Evolutionary conservation across 2,797 vertebrate genomes (phyloP).

Genomic region (Gambelia wislizenii): DNA sequence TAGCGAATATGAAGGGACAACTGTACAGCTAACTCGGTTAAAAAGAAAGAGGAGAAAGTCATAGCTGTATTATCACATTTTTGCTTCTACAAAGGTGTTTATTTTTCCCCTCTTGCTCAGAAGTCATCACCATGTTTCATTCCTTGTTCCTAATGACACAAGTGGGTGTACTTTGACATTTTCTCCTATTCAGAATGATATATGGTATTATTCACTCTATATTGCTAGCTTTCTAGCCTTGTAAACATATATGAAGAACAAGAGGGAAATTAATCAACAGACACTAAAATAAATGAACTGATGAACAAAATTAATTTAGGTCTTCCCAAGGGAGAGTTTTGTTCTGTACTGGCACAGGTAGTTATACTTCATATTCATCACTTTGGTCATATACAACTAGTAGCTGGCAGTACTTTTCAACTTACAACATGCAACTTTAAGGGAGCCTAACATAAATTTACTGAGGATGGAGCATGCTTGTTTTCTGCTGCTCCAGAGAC

Average conservation of each 20-base stretch:
- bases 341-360: not conserved
- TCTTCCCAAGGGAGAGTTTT: slow-evolving; percentile 19
- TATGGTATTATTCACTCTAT: not conserved
- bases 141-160: not conserved
- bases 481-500: no score
- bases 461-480: no score
- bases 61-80: not conserved
- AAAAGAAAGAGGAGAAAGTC: not conserved
- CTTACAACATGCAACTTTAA: slow-evolving; percentile 35
- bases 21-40: not conserved
- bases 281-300: slow-evolving; percentile 13
- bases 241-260: slow-evolving; percentile 24
- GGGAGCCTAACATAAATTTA: slow-evolving; percentile 22
- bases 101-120: not conserved
- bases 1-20: no score
- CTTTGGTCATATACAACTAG: not conserved
- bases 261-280: not conserved
- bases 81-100: slow-evolving; percentile 25
- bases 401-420: not conserved
- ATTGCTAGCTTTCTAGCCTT: not conserved
- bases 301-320: slow-evolving; percentile 34
- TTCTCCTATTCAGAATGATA: slow-evolving; percentile 18
- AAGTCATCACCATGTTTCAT: slow-evolving; percentile 9
- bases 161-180: not conserved
- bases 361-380: not conserved